Percentiles rank a stretch among this genome's conserved stretches.
Conservation (phyloP, 2,888 invertebrate species). For the Melinaea marsaeus region DNA sequence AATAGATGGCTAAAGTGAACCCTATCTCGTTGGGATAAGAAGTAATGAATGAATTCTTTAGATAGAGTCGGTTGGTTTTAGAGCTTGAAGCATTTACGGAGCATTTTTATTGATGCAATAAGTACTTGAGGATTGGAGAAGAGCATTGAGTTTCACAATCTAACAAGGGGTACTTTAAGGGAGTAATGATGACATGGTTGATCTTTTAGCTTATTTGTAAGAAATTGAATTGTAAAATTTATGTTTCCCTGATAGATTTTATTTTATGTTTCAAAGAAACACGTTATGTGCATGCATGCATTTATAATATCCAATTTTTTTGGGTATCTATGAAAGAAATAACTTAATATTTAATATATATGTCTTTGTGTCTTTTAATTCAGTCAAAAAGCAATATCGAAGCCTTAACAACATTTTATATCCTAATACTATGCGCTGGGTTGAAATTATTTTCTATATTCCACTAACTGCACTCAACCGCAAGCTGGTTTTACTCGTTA, state of each 20-base stretch:
- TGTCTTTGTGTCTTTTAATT: too few relatives aligned
- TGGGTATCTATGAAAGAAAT: too few relatives aligned
- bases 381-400: too few relatives aligned
- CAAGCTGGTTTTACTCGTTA: constrained; percentile 20
- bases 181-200: constrained; percentile 15
- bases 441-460: too few relatives aligned
- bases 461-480: not conserved
- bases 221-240: not conserved
- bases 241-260: not conserved
- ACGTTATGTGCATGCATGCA: too few relatives aligned
- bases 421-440: too few relatives aligned
- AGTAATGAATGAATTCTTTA: constrained; percentile 13
- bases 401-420: too few relatives aligned
- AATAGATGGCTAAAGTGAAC: constrained; percentile 18
- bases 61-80: constrained; percentile 47
- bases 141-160: constrained; percentile 27
- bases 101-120: constrained; percentile 66
- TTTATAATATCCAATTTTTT: too few relatives aligned
- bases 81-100: constrained; percentile 53
- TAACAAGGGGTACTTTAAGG: constrained; percentile 24
- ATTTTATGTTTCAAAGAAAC: too few relatives aligned
- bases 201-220: constrained; percentile 3
- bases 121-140: constrained; percentile 48
- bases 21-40: constrained; percentile 18
- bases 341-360: too few relatives aligned